These are phyloP conservation scores for Labeo rohita DNA, from an alignment of 2,113 vertebrate genomes.

Conservation along the genomic window DNA sequence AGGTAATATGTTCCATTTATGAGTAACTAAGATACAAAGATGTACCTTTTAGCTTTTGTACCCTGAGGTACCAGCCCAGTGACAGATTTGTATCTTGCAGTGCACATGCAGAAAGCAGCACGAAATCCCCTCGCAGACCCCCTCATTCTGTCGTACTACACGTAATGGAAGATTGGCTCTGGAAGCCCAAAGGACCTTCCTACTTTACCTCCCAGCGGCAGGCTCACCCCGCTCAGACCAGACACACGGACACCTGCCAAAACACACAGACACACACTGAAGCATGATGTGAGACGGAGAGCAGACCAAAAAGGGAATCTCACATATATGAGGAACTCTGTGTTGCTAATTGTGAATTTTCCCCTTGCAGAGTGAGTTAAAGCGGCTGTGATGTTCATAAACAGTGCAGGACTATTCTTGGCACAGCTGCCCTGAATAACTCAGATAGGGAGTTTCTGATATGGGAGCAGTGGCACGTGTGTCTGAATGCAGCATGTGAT, in stretches of 20 bases:
- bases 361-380: constrained; percentile 32
- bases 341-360: constrained; percentile 34
- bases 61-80: background rate
- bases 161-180: constrained; percentile 74
- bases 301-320: background rate
- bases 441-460: constrained; percentile 60
- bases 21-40: background rate
- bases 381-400: constrained; percentile 51
- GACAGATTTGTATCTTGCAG: background rate
- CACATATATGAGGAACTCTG: constrained; percentile 6
- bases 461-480: constrained; percentile 56
- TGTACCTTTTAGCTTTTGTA: background rate
- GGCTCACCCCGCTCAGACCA: background rate
- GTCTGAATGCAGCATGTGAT: constrained; percentile 51
- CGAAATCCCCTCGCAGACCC: constrained; percentile 55
- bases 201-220: background rate
- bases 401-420: constrained; percentile 62
- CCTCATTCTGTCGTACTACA: constrained; percentile 60
- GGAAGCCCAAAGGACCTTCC: constrained; percentile 14
- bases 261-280: background rate
- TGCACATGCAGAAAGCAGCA: constrained; percentile 12
- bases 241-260: constrained; percentile 7
- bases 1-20: background rate
- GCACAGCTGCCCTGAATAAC: constrained; percentile 58
- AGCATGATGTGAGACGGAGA: background rate